phyloP scores from a whole-genome alignment of 2,797 vertebrate species.

The Cynodonichthys magdalenae region DNA sequence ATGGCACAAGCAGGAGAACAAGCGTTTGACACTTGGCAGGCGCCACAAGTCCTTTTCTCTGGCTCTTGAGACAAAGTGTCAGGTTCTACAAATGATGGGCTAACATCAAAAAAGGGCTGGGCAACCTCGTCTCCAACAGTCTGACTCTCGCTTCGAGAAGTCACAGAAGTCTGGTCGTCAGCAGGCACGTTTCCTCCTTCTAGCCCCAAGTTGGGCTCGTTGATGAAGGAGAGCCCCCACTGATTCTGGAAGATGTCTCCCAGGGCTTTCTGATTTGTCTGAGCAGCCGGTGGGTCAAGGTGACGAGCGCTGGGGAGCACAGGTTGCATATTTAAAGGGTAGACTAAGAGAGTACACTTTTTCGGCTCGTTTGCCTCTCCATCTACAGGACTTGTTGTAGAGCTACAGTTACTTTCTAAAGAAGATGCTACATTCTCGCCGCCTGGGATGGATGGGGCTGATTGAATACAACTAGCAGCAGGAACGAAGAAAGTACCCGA shows the following conservation, averaged over 20 bases:
- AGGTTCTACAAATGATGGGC: conserved; percentile 82
- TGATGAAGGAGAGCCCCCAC: conserved; percentile 99
- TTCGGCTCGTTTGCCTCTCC: conserved; percentile 85
- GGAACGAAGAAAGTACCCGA: conserved; percentile 89
- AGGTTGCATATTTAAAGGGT: conserved; percentile 99
- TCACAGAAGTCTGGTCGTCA: conserved; percentile 82
- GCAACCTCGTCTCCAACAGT: conserved; percentile 80
- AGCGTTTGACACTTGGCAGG: conserved; percentile 74
- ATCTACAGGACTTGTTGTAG: conserved; percentile 77
- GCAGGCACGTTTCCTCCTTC: conserved; percentile 69
- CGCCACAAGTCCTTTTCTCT: conserved; percentile 92
- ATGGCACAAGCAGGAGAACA: conserved; percentile 70
- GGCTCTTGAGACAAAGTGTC: conserved; percentile 87
- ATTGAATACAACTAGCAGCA: conserved; percentile 88
- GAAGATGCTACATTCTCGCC: conserved; percentile 87
- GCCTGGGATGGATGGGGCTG: conserved; percentile 78
- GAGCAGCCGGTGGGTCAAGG: conserved; percentile 80
- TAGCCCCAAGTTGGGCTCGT: conserved; percentile 90
- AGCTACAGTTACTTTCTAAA: conserved; percentile 78
- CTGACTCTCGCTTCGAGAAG: conserved; percentile 86
- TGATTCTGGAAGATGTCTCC: conserved; percentile 99
- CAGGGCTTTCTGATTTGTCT: conserved; percentile 94
- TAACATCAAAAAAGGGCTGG: conserved; percentile 85
- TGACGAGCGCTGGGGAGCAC: conserved; percentile 88
- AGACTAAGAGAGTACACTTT: conserved; percentile 96